Percentiles rank a stretch among this genome's conserved stretches.
Evolutionary conservation across 2,797 vertebrate species (phyloP).

Genomic region (Gymnopithys bicolor): DNA sequence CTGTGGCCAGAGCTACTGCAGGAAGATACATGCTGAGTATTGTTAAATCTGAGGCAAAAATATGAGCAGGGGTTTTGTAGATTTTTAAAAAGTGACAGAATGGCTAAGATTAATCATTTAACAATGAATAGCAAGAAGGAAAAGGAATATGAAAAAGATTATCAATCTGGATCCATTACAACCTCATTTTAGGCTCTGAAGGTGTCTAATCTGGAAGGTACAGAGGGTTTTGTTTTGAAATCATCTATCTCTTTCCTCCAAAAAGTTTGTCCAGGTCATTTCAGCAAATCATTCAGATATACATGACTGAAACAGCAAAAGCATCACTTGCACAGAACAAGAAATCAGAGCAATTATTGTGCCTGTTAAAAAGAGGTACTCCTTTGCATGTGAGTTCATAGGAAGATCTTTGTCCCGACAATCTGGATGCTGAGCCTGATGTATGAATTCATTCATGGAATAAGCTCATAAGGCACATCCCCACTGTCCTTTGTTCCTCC

Average conservation of each 20-base stretch:
- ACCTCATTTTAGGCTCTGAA: background rate
- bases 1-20: background rate
- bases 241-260: background rate
- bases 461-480: background rate
- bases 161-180: background rate
- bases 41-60: background rate
- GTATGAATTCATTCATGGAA: background rate
- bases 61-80: background rate
- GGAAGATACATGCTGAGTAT: background rate
- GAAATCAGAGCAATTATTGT: background rate
- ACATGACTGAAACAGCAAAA: background rate
- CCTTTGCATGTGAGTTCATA: accelerated
- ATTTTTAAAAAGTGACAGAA: background rate
- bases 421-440: background rate
- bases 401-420: background rate
- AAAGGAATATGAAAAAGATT: background rate
- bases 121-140: background rate
- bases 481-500: background rate
- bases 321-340: background rate
- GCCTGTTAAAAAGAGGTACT: background rate
- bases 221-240: background rate
- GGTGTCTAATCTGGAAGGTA: background rate
- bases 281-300: background rate
- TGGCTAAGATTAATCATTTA: background rate
- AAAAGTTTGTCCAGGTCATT: background rate